These are phyloP conservation scores for Panagrolaimus sp. DNA, from an alignment of 1,140 invertebrate species.

Conservation along the genomic window DNA sequence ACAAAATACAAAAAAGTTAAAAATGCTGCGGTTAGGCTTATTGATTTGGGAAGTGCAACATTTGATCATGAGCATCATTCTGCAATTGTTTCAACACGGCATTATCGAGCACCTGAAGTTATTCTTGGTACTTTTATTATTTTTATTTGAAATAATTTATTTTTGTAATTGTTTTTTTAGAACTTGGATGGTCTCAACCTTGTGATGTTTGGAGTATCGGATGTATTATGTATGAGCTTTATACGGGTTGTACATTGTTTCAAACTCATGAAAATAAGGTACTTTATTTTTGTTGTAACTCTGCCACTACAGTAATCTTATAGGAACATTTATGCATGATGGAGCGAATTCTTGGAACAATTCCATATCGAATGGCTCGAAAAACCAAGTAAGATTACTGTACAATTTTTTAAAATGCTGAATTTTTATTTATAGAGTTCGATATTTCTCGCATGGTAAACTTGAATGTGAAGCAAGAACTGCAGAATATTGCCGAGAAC, in stretches of 20 bases:
- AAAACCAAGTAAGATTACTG: constrained; percentile 74
- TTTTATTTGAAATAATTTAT: no score
- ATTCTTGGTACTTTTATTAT: no score
- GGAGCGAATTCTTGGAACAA: constrained; percentile 90
- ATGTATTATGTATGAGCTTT: constrained; percentile 97
- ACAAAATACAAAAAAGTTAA: constrained; percentile 67
- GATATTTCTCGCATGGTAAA: constrained; percentile 72
- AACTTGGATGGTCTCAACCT: constrained; percentile 96
- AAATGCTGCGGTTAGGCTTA: constrained; percentile 81
- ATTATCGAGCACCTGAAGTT: constrained; percentile 97
- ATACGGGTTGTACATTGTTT: constrained; percentile 94
- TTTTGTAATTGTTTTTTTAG: no score
- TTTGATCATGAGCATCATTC: constrained; percentile 99
- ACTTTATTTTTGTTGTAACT: no score
- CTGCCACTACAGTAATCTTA: no score
- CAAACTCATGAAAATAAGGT: constrained; percentile 95
- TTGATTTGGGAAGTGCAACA: constrained; percentile 98
- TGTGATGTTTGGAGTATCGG: constrained; percentile 99
- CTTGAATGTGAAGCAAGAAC: constrained; percentile 90
- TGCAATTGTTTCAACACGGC: constrained; percentile 95
- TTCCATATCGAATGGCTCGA: constrained; percentile 88
- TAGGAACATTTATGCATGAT: constrained; percentile 99
- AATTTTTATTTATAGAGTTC: constrained; percentile 70
- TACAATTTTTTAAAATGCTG: no score
- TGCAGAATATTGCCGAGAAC: constrained; percentile 91